These are phyloP conservation scores for Pseudopipra pipra DNA, from an alignment of 2,113 vertebrate species.

Conservation along the genomic window DNA sequence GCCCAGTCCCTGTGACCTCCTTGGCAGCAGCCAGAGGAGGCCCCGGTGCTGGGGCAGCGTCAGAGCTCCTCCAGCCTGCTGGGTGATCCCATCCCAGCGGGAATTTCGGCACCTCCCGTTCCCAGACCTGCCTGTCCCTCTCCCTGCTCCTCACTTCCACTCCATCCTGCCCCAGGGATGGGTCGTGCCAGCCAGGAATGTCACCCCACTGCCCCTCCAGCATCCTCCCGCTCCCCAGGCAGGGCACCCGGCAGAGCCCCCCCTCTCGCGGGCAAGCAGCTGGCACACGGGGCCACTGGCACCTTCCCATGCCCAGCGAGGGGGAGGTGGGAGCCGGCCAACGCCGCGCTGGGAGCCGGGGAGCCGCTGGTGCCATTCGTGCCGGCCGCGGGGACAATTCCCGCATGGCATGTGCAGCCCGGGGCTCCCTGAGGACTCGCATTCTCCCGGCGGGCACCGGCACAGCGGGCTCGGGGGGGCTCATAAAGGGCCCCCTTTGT, in stretches of 20 bases:
- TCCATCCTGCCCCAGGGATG: not conserved
- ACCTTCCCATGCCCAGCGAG: not conserved
- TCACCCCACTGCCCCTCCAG: fast-evolving
- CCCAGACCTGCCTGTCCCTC: fast-evolving
- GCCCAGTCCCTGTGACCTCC: not conserved
- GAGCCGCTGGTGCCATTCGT: not conserved
- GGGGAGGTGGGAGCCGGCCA: not conserved
- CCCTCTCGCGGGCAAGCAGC: not conserved
- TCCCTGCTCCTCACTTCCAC: not conserved
- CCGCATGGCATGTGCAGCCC: not conserved
- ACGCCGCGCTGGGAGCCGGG: not conserved
- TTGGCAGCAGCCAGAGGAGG: not conserved
- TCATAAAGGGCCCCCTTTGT: slow-evolving; percentile 52
- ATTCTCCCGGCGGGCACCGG: not conserved
- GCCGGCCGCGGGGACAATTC: not conserved
- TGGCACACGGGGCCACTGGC: not conserved
- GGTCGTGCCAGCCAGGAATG: not conserved
- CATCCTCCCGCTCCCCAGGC: not conserved
- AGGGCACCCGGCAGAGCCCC: not conserved
- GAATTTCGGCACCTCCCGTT: fast-evolving
- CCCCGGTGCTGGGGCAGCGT: not conserved
- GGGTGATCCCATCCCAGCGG: fast-evolving
- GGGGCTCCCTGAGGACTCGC: slow-evolving; percentile 50
- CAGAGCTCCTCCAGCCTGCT: not conserved
- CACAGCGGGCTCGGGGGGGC: not conserved